phyloP scores from a whole-genome alignment of 1,140 invertebrate genomes.

The Aphelenchoides fujianensis region DNA sequence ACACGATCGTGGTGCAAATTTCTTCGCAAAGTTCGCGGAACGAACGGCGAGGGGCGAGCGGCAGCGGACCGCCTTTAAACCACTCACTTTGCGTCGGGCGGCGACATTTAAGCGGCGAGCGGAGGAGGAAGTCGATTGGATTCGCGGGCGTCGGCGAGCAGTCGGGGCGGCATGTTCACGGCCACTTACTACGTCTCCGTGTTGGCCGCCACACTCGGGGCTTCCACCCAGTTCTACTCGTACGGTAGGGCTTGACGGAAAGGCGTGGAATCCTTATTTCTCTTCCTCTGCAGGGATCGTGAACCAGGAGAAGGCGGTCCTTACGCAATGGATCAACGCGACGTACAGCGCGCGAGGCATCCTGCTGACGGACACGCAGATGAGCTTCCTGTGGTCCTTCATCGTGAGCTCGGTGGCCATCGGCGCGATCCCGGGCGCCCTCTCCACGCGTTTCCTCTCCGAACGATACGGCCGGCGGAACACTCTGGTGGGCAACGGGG shows the following conservation, averaged over 20 bases:
- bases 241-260: too few relatives aligned
- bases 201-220: conserved; percentile 51
- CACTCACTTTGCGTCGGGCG: background rate
- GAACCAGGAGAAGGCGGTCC: conserved; percentile 51
- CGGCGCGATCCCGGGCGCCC: conserved; percentile 63
- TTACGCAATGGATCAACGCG: conserved; percentile 55
- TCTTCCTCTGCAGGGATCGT: too few relatives aligned
- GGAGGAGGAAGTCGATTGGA: background rate
- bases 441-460: conserved; percentile 27
- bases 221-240: conserved; percentile 59
- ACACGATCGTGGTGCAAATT: background rate
- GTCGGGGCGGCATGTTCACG: background rate
- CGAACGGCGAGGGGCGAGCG: background rate
- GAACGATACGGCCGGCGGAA: conserved; percentile 55
- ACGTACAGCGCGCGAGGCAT: conserved; percentile 46
- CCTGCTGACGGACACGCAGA: conserved; percentile 18
- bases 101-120: background rate
- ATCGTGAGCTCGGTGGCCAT: conserved; percentile 65
- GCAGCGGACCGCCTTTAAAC: background rate
- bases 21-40: background rate
- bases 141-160: background rate
- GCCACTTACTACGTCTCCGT: conserved; percentile 13
- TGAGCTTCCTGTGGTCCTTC: conserved; percentile 63
- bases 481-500: conserved; percentile 52
- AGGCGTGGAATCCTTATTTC: too few relatives aligned